Conservation (phyloP, 2,797 vertebrate species). For the Takifugu rubripes region DNA sequence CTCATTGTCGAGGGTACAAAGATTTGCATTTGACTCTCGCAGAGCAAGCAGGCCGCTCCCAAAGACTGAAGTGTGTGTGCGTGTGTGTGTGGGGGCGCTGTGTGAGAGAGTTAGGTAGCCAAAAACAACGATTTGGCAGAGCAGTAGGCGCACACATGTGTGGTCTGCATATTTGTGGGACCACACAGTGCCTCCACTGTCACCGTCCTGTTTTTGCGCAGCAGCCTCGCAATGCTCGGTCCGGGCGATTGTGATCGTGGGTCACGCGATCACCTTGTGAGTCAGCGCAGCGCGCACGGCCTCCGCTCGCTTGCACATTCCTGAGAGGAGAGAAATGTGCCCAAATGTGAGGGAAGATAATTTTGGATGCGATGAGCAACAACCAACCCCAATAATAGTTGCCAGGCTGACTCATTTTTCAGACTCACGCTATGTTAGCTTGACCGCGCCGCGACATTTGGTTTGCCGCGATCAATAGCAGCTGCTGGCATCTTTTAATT, state of each 20-base stretch:
- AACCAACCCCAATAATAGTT: slow-evolving; percentile 1
- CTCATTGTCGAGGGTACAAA: slow-evolving; percentile 11
- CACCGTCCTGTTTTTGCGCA: slow-evolving; percentile 24
- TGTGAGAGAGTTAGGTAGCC: slow-evolving; percentile 10
- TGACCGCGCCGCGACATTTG: neutral
- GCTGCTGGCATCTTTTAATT: neutral
- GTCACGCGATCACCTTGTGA: slow-evolving; percentile 28
- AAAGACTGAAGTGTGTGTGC: slow-evolving; percentile 7
- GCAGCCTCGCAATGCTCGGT: slow-evolving; percentile 37
- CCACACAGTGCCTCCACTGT: slow-evolving; percentile 16
- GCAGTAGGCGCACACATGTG: slow-evolving; percentile 18
- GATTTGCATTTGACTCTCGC: slow-evolving; percentile 18
- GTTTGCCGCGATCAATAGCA: too few relatives aligned
- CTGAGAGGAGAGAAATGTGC: neutral
- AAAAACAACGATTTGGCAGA: slow-evolving; percentile 39
- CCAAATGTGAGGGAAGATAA: slow-evolving; percentile 10
- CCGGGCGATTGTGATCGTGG: slow-evolving; percentile 45
- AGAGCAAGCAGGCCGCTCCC: slow-evolving; percentile 18
- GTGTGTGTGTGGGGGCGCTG: slow-evolving; percentile 7
- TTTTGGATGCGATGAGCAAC: slow-evolving; percentile 22
- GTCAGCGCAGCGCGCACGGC: slow-evolving; percentile 14
- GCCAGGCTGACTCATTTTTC: slow-evolving; percentile 1
- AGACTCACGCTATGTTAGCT: too few relatives aligned
- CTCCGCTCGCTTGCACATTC: slow-evolving; percentile 11
- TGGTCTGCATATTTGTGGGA: slow-evolving; percentile 5